Conservation (phyloP, 1,140 invertebrate genomes). For the Spodoptera litura region DNA sequence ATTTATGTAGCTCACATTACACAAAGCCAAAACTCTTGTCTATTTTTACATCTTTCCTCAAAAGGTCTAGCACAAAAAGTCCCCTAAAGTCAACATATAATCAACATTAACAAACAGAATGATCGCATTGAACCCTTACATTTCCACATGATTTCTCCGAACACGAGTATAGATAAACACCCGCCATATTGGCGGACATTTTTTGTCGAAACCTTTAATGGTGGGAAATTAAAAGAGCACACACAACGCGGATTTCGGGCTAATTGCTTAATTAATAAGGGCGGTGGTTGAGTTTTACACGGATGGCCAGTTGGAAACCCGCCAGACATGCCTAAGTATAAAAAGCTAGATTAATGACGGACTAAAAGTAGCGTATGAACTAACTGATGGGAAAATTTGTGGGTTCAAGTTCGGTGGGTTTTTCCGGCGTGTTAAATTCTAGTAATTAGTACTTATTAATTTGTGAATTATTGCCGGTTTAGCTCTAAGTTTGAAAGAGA, state of each 20-base stretch:
- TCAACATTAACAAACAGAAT: background rate
- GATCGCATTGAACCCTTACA: constrained; percentile 12
- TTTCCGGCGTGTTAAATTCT: constrained; percentile 24
- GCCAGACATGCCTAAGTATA: constrained; percentile 68
- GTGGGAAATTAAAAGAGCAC: constrained; percentile 75
- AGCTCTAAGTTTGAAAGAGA: background rate
- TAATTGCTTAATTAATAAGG: constrained; percentile 83
- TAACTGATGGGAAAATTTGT: constrained; percentile 28
- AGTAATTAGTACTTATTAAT: background rate
- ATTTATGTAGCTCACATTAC: too few species aligned
- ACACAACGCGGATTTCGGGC: constrained; percentile 68
- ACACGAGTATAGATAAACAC: constrained; percentile 60
- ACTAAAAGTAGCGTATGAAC: constrained; percentile 36
- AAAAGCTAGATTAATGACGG: constrained; percentile 65
- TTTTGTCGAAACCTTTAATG: constrained; percentile 65
- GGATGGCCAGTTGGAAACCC: constrained; percentile 65
- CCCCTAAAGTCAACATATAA: background rate
- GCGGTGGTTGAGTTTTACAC: constrained; percentile 68
- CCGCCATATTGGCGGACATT: constrained; percentile 55
- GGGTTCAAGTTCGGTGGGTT: constrained; percentile 17
- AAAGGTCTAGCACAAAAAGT: too few species aligned
- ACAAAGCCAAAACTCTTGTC: too few species aligned
- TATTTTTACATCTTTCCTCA: too few species aligned
- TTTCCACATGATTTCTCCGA: constrained; percentile 13
- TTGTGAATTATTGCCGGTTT: background rate